A percentile compares a stretch with the other conserved stretches of the same genome.
Evolutionary conservation across 2,888 invertebrate genomes (phyloP).

Genomic region (Conus canariensis): DNA sequence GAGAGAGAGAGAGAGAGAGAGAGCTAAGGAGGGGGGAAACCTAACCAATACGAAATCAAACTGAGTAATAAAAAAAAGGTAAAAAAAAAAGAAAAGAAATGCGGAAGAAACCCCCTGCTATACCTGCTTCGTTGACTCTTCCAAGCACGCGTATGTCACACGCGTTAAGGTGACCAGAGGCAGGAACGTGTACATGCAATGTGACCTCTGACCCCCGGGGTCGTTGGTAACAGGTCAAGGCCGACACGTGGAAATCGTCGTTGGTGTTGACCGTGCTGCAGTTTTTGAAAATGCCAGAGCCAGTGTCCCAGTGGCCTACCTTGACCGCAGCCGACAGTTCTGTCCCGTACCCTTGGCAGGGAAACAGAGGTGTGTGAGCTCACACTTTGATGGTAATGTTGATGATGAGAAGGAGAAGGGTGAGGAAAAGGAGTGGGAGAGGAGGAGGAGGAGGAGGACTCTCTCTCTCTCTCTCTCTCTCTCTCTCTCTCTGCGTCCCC

Average conservation of each 20-base stretch:
- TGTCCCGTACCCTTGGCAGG: background rate
- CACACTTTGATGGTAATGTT: no score
- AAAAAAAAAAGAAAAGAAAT: background rate
- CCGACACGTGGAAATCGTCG: background rate
- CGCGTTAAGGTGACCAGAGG: background rate
- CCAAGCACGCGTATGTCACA: background rate
- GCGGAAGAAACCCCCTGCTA: background rate
- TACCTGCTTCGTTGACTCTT: background rate
- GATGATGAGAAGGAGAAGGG: no score
- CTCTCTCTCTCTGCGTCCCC: no score
- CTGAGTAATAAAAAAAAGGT: background rate
- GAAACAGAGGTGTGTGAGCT: background rate
- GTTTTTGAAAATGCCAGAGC: background rate
- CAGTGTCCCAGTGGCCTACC: no score
- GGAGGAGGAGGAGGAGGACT: no score
- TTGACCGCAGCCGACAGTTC: background rate
- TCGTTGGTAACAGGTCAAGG: constrained; percentile 4
- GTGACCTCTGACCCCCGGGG: background rate
- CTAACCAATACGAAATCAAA: no score
- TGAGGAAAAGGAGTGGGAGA: no score
- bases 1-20: constrained; percentile 11
- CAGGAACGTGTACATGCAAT: background rate
- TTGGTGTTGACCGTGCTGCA: background rate
- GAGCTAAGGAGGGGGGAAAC: background rate
- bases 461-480: no score